phyloP scores from a whole-genome alignment of 2,113 vertebrate species.

The Serinus canaria region DNA sequence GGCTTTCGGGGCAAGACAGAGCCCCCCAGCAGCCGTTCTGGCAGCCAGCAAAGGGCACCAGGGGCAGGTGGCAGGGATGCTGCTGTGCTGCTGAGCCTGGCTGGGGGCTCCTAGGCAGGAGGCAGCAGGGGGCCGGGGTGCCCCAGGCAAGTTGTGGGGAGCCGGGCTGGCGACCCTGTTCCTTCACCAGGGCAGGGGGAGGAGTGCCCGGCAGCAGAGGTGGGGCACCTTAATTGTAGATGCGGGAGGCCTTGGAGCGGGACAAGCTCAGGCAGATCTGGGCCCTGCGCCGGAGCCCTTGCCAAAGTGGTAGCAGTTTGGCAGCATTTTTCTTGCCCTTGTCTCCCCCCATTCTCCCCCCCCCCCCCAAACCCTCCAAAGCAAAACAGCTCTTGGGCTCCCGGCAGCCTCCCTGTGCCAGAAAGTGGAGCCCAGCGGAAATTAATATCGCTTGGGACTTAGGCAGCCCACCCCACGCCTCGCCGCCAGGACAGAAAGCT shows the following conservation, averaged over 20 bases:
- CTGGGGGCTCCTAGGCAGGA: neutral
- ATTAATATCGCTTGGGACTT: conserved; percentile 17
- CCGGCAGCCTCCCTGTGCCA: neutral
- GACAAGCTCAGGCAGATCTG: conserved; percentile 67
- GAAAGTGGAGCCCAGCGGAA: conserved; percentile 48
- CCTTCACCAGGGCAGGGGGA: conserved; percentile 52
- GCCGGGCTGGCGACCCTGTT: neutral
- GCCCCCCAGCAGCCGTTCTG: neutral
- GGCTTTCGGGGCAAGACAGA: fast-evolving
- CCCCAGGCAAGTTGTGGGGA: neutral
- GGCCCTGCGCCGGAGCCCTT: conserved; percentile 28
- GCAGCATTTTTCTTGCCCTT: conserved; percentile 69
- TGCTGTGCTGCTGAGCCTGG: fast-evolving
- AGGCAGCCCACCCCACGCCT: conserved; percentile 13
- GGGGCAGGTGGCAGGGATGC: neutral
- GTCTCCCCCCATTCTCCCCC: neutral
- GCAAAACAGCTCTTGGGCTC: conserved; percentile 51
- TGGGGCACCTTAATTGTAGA: conserved; percentile 60
- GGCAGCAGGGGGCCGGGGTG: fast-evolving
- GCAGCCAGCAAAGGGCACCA: fast-evolving
- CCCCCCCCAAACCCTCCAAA: neutral
- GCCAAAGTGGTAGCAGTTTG: conserved; percentile 65
- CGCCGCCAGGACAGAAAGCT: fast-evolving
- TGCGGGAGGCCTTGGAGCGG: conserved; percentile 47
- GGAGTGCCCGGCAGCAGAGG: conserved; percentile 46